Conservation (phyloP, 2,888 invertebrate genomes). For the Tetranychus truncatus region DNA sequence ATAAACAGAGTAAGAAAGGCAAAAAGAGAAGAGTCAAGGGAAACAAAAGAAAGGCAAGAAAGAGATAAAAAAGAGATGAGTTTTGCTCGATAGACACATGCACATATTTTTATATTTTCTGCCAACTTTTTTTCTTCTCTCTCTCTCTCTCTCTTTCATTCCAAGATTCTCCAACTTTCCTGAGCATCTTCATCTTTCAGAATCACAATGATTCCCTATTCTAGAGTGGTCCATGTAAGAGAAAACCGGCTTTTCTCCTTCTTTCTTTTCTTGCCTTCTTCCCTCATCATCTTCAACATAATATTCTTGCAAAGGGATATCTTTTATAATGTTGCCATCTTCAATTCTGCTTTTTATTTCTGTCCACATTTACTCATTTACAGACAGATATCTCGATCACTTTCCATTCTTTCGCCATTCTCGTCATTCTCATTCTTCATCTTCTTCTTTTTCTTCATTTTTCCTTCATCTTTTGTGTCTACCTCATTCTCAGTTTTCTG, state of each 20-base stretch:
- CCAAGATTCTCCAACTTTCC: background rate
- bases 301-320: background rate
- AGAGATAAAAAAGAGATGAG: too few species aligned
- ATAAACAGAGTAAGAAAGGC: too few species aligned
- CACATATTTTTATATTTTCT: background rate
- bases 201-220: background rate
- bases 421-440: background rate
- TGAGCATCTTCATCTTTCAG: background rate
- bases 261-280: background rate
- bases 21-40: too few species aligned
- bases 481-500: background rate
- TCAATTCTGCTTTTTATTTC: background rate
- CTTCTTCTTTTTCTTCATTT: background rate
- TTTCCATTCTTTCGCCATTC: background rate
- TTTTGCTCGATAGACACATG: background rate
- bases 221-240: background rate
- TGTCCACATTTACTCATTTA: background rate
- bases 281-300: background rate
- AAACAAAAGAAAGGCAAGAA: too few species aligned
- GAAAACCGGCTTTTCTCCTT: background rate
- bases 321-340: background rate
- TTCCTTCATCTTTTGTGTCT: background rate
- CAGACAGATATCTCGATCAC: background rate
- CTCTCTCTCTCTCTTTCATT: background rate
- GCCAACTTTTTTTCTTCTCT: background rate